Evolutionary conservation across 2,888 invertebrate species (phyloP).

Genomic region (Heliconius ethilla): DNA sequence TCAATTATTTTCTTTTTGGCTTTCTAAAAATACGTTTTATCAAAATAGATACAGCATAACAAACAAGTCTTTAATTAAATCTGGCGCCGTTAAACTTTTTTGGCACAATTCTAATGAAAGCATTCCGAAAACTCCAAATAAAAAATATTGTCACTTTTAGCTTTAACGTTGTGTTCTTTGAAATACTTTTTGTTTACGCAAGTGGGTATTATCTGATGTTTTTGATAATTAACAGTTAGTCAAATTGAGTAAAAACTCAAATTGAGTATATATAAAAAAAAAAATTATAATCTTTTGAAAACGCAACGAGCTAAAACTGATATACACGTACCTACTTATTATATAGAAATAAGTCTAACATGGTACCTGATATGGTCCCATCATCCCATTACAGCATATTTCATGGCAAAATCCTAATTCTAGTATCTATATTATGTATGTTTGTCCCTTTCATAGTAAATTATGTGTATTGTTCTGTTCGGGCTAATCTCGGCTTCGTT

Average conservation of each 20-base stretch:
- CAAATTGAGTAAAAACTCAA: no score
- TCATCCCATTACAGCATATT: constrained; percentile 11
- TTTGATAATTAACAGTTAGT: neutral
- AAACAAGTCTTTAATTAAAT: constrained; percentile 4
- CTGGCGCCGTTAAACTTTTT: constrained; percentile 1
- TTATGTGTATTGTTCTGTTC: constrained; percentile 39
- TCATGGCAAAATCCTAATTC: constrained; percentile 32
- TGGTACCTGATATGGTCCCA: constrained; percentile 14
- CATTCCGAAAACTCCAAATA: neutral
- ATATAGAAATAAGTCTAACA: neutral
- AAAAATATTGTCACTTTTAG: constrained; percentile 10
- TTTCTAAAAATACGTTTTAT: neutral
- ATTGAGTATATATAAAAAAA: no score
- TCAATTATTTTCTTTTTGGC: no score
- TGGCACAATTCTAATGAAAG: constrained; percentile 8
- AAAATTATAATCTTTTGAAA: no score
- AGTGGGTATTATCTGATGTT: neutral
- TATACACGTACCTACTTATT: no score
- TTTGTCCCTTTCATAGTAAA: constrained; percentile 22
- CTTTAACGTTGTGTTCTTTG: neutral
- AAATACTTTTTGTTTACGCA: neutral
- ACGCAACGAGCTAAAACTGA: no score
- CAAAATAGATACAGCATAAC: neutral
- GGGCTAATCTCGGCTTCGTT: constrained; percentile 37
- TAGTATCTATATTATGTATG: no score